These are phyloP conservation scores for Oenanthe melanoleuca DNA, from an alignment of 2,113 vertebrate species.

Conservation along the genomic window DNA sequence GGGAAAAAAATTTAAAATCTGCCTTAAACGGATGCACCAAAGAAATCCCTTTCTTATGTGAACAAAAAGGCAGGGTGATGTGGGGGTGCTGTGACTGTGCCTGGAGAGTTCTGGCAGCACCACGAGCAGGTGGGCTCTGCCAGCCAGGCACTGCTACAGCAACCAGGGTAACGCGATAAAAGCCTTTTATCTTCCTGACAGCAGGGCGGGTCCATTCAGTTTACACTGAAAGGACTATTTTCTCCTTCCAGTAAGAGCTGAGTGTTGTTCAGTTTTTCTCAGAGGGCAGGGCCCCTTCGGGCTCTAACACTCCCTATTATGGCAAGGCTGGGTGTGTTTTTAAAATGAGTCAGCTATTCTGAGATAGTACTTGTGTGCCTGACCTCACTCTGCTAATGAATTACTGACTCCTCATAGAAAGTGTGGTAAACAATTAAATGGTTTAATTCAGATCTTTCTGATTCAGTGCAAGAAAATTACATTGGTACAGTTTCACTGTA, in stretches of 20 bases:
- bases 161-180: background rate
- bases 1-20: background rate
- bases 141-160: background rate
- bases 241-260: background rate
- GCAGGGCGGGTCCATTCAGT: background rate
- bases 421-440: background rate
- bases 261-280: background rate
- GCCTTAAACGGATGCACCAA: background rate
- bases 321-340: background rate
- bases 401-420: background rate
- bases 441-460: background rate
- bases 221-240: background rate
- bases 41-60: background rate
- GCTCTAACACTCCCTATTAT: background rate
- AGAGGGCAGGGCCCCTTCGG: background rate
- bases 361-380: background rate
- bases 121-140: background rate
- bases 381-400: background rate
- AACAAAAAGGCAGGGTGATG: too few species aligned
- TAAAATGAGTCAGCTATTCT: constrained; percentile 26
- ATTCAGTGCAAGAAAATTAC: background rate
- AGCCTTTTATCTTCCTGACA: background rate
- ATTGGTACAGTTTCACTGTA: background rate
- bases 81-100: background rate
- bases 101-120: background rate